These are phyloP conservation scores for Dermatophagoides farinae DNA, from an alignment of 1,140 invertebrate genomes.

Conservation along the genomic window DNA sequence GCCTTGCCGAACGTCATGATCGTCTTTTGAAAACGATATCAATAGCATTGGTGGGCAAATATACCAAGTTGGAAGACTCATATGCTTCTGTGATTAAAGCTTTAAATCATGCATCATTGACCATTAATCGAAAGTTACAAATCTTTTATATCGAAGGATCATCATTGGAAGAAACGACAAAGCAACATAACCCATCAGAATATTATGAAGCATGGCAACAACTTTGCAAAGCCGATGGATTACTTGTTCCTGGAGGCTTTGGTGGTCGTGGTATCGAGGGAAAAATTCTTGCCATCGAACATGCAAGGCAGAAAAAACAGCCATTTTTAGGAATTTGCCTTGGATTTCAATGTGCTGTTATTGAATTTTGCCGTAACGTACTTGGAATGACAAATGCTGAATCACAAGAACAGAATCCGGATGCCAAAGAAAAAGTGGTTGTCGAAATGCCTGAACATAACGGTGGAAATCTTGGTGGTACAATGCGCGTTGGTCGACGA, in stretches of 20 bases:
- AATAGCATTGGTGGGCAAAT: constrained; percentile 96
- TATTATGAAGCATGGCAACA: constrained; percentile 87
- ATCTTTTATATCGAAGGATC: constrained; percentile 74
- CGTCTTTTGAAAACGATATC: constrained; percentile 54
- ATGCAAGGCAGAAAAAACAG: constrained; percentile 68
- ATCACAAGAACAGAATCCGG: constrained; percentile 59
- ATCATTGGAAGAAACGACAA: constrained; percentile 54
- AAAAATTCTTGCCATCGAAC: constrained; percentile 78
- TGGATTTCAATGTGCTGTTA: constrained; percentile 85
- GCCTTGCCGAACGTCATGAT: constrained; percentile 63
- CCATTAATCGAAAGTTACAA: constrained; percentile 55
- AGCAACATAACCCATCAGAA: constrained; percentile 47
- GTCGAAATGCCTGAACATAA: constrained; percentile 99
- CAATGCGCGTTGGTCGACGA: constrained; percentile 86
- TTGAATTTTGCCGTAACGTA: constrained; percentile 83
- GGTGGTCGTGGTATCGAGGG: constrained; percentile 86
- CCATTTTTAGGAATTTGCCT: constrained; percentile 91
- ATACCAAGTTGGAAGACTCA: constrained; percentile 82
- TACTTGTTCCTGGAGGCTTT: constrained; percentile 93
- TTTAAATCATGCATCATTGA: constrained; percentile 69
- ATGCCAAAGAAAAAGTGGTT: constrained; percentile 53
- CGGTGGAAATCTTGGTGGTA: constrained; percentile 73
- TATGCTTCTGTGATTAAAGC: constrained; percentile 93
- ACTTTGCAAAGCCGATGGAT: constrained; percentile 69
- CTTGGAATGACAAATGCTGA: constrained; percentile 50